These are phyloP conservation scores for Siphamia tubifer DNA, from an alignment of 2,113 vertebrate genomes.

Conservation along the genomic window DNA sequence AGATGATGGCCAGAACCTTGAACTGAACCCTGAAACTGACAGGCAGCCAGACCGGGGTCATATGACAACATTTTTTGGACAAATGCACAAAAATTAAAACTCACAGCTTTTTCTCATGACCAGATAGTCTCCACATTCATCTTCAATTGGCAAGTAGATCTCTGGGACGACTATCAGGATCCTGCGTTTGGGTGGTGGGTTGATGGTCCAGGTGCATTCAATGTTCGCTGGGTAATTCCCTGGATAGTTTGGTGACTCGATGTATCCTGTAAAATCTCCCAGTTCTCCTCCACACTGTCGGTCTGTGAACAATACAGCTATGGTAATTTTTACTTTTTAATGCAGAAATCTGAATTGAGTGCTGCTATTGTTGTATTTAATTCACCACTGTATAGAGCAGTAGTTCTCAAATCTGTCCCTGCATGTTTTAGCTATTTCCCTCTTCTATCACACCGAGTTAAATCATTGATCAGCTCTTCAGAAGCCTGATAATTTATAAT, in stretches of 20 bases:
- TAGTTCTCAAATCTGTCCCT: too few species aligned
- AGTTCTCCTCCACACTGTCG: slow-evolving; percentile 93
- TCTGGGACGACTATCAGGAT: slow-evolving; percentile 97
- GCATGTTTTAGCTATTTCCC: too few species aligned
- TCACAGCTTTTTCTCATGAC: slow-evolving; percentile 98
- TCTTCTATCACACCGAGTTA: too few species aligned
- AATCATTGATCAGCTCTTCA: too few species aligned
- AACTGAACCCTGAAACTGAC: too few species aligned
- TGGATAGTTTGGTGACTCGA: slow-evolving; percentile 97
- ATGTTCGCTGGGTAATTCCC: slow-evolving; percentile 96
- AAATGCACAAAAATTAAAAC: slow-evolving; percentile 67
- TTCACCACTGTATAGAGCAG: too few species aligned
- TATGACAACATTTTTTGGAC: not conserved
- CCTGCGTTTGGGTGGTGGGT: slow-evolving; percentile 92
- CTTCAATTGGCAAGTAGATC: slow-evolving; percentile 96
- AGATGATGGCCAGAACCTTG: too few species aligned
- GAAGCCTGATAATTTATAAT: too few species aligned
- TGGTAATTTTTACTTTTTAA: not conserved
- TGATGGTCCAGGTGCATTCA: slow-evolving; percentile 96
- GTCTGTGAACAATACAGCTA: slow-evolving; percentile 79
- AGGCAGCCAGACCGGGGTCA: too few species aligned
- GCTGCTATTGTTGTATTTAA: not conserved
- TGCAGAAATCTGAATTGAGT: not conserved
- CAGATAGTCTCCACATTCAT: slow-evolving; percentile 96
- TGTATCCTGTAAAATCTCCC: slow-evolving; percentile 94